These are phyloP conservation scores for Nephrotoma flavescens DNA, from an alignment of 2,888 invertebrate genomes.

Conservation along the genomic window DNA sequence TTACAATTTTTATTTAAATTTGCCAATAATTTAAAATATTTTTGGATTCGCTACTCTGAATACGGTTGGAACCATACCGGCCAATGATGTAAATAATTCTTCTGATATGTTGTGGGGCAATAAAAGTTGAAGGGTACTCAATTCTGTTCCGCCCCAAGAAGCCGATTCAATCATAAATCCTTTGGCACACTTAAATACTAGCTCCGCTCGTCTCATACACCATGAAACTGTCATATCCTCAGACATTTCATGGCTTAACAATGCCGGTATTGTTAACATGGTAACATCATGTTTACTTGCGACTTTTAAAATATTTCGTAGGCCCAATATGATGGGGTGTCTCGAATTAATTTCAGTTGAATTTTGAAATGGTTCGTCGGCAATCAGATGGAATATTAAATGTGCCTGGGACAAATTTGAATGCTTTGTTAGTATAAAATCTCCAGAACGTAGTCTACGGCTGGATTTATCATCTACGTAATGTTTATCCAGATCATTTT, in stretches of 20 bases:
- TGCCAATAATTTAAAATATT: conserved; percentile 41
- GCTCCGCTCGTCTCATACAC: conserved; percentile 91
- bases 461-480: conserved; percentile 20
- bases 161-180: conserved; percentile 99
- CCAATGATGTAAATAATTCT: conserved; percentile 64
- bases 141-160: conserved; percentile 79
- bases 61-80: conserved; percentile 80
- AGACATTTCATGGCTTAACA: conserved; percentile 84
- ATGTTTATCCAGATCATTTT: conserved; percentile 35
- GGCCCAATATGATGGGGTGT: conserved; percentile 86
- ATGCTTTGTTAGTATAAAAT: conserved; percentile 76
- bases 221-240: conserved; percentile 95
- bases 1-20: not conserved
- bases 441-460: conserved; percentile 55
- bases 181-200: conserved; percentile 97
- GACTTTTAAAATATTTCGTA: conserved; percentile 86
- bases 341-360: conserved; percentile 84
- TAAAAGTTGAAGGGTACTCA: conserved; percentile 42
- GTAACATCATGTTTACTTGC: conserved; percentile 93
- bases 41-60: conserved; percentile 92
- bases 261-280: conserved; percentile 80
- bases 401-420: conserved; percentile 90
- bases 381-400: conserved; percentile 88
- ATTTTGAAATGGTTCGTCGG: conserved; percentile 55
- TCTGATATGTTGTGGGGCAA: conserved; percentile 74